Evolutionary conservation across 2,797 vertebrate species (phyloP).

Genomic region (Hybognathus amarus): DNA sequence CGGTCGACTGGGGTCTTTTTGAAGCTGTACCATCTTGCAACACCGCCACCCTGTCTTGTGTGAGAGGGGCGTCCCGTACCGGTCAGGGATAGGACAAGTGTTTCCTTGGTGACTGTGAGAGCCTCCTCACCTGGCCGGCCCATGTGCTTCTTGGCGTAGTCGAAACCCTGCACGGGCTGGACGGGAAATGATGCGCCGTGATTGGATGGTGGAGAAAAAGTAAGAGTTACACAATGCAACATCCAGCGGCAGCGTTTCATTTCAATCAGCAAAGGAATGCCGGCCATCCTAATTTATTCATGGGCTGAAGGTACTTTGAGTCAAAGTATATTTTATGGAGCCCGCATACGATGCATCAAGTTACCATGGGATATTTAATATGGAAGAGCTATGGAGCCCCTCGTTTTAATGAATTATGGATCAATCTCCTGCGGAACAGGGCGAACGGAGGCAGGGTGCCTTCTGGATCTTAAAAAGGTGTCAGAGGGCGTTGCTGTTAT

Average conservation of each 20-base stretch:
- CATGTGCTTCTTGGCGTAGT: constrained; percentile 97
- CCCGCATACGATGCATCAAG: constrained; percentile 21
- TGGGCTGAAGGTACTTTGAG: constrained; percentile 25
- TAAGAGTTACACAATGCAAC: constrained; percentile 17
- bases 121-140: constrained; percentile 93
- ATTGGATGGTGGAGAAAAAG: constrained; percentile 11
- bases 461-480: constrained; percentile 32
- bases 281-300: constrained; percentile 55
- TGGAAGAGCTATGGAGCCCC: constrained; percentile 16
- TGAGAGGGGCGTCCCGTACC: constrained; percentile 84
- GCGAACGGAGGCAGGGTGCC: not conserved
- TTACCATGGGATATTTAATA: constrained; percentile 44
- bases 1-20: constrained; percentile 90
- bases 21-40: constrained; percentile 88
- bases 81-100: constrained; percentile 89
- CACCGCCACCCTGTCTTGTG: constrained; percentile 80
- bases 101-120: constrained; percentile 92
- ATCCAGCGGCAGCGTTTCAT: constrained; percentile 26
- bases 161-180: constrained; percentile 98
- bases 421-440: constrained; percentile 24
- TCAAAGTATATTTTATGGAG: constrained; percentile 43
- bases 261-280: constrained; percentile 27
- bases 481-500: not conserved
- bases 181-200: not conserved
- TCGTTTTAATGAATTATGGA: constrained; percentile 54